Conservation (phyloP, 2,113 vertebrate genomes). For the Nesogale talazaci region DNA sequence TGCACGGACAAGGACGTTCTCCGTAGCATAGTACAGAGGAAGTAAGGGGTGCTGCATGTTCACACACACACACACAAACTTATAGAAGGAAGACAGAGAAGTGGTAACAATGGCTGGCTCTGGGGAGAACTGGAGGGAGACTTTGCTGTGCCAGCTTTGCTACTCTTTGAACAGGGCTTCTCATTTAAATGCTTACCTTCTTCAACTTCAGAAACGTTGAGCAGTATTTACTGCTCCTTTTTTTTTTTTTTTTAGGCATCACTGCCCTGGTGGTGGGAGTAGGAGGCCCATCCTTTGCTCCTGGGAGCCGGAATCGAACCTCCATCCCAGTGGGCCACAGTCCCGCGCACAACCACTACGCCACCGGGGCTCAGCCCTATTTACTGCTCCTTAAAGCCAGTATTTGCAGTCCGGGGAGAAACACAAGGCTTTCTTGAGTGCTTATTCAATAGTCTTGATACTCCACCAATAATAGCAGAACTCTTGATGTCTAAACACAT, state of each 20-base stretch:
- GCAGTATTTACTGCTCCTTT: constrained; percentile 25
- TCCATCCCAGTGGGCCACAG: no score
- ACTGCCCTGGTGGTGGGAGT: no score
- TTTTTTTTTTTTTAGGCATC: no score
- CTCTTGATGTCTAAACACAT: constrained; percentile 21
- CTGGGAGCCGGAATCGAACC: no score
- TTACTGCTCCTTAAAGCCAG: constrained; percentile 23
- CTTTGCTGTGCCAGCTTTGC: constrained; percentile 20
- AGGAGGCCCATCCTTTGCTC: no score
- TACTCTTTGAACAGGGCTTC: background rate
- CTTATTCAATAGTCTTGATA: constrained; percentile 19
- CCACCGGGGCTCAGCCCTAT: no score
- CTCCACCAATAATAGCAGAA: constrained; percentile 20
- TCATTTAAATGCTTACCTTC: background rate
- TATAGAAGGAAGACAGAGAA: constrained; percentile 8
- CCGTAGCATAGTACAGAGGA: background rate
- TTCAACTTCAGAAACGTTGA: constrained; percentile 53
- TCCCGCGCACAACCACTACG: no score
- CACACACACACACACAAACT: background rate
- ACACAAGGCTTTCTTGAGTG: background rate
- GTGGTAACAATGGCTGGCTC: background rate
- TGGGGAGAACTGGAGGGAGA: background rate
- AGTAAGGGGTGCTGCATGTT: background rate
- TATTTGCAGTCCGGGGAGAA: background rate
- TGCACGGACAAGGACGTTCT: constrained; percentile 9